Conservation (phyloP, 2,797 vertebrate species). For the Ctenosaura bakeri region DNA sequence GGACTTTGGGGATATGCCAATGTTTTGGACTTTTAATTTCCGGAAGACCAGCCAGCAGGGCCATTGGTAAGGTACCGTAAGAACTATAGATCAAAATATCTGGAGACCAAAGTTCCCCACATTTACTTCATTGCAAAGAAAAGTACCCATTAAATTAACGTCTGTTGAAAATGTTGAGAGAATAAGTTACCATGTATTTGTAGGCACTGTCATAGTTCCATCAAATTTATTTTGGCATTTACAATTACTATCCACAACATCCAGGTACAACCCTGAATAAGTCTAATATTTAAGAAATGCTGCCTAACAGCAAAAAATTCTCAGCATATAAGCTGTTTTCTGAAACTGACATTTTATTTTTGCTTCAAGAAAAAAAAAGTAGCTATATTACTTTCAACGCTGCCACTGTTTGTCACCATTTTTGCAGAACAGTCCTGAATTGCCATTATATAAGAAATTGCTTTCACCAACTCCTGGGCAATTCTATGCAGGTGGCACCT, state of each 20-base stretch:
- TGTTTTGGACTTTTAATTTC: no score
- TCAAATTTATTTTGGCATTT: conserved; percentile 29
- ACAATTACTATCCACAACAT: conserved; percentile 15
- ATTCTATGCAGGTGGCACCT: not conserved
- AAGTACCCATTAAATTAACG: not conserved
- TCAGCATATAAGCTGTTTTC: not conserved
- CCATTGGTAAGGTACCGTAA: no score
- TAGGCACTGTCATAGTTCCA: not conserved
- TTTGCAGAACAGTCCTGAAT: not conserved
- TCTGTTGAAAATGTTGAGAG: not conserved
- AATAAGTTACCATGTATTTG: not conserved
- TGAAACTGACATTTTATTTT: not conserved
- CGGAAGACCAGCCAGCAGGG: no score
- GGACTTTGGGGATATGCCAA: no score
- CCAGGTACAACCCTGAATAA: not conserved
- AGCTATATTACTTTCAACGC: not conserved
- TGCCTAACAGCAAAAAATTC: not conserved
- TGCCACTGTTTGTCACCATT: not conserved
- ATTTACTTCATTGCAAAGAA: not conserved
- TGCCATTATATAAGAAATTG: not conserved
- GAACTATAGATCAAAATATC: no score
- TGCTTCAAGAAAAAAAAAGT: not conserved
- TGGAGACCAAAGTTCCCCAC: no score
- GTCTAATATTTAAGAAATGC: not conserved
- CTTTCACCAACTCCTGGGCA: not conserved